Evolutionary conservation across 2,888 invertebrate genomes (phyloP), one percentile per base, ranked within the genome.

Genomic region (Margaritifera margaritifera): DNA sequence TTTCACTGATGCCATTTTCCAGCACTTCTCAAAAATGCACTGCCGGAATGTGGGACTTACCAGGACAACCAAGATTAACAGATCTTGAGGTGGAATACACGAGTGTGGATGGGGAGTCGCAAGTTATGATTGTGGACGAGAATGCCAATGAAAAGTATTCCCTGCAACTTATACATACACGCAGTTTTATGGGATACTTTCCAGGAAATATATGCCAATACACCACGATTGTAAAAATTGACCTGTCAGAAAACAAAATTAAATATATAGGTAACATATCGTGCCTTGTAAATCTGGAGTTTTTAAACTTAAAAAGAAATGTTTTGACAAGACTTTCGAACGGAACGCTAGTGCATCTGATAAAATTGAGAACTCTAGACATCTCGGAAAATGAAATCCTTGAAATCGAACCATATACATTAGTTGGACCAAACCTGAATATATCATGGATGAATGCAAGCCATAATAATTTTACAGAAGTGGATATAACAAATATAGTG

Each of bases 401-500:
- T 11, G 25, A 15, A 3, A 50, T 66, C 11, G 66, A 63, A 51
- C 70, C 66, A 6, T 18, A 50, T 19, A 50, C 70, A 19, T n/a
- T 70, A 18, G 54, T 51, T 27, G 51, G 54, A 22, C 6, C 42
- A 24, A 24, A 24, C 4, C 19, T 66, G 19, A 54, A 57, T 24
- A 54, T 66, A 24, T 50, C 31, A 19, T 5, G 60, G 18, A 55
- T 56, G 15, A 27, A 54, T n/a, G 27, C 66, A 18, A 22, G 55
- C 8, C 15, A 70, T 15, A 70, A 66, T 18, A 18, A 22, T 8
- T 50, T 66, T n/a, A 6, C 22, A 24, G 51, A 8, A 42, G 25
- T 70, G n/a, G 70, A 70, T 50, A 18, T 66, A 18, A 66, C 66
- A 18, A 70, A 70, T 53, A n/a, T 63, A 8, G 20, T 70, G 8